Evolutionary conservation across 2,888 invertebrate genomes (phyloP), one percentile per base, ranked within the genome.

Genomic region (Smittia sp.): DNA sequence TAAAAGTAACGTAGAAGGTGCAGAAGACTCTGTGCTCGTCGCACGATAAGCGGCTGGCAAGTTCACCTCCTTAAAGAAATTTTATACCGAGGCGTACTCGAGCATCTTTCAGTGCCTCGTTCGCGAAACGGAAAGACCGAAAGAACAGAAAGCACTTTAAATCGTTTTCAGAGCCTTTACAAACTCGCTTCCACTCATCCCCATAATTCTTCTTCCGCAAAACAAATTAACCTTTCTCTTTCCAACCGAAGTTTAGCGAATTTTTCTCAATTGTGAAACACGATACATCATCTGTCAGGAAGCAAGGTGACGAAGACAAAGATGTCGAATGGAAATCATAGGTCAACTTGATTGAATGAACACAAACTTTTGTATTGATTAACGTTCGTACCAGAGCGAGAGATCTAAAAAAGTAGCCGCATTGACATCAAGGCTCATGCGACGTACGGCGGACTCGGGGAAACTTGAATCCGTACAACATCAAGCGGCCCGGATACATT

Each of bases 261-360:
- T 63, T 63, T 63, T 63, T 63, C 63, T 63, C 63, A 63, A 63
- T 63, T 63, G 63, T 63, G 63, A 63, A 58, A 58, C 58, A 20
- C 9, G 22, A 58, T 22, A 9, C 58, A 58, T 18, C 18, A 18
- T 58, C 58, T 46, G 15, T 2, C 58, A 2, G 7, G 22, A 58
- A 58, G 22, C 2, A 22, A 20, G 2, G 11, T 38, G 38, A 38
- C 11, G 58, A 58, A 6, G 46, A 58, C 22, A 13, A 58, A 58
- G 58, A 46, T 46, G 46, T n/a, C 58, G 58, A 58, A 58, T 22
- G 22, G 58, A 58, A 58, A 58, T 22, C 58, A 58, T 4, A 58
- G 58, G 58, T 58, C 58, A 22, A 58, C 22, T 58, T 22, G 58
- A 58, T 58, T 58, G 58, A 58, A 22, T 58, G 58, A 58, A 22